Conservation (phyloP, 2,888 invertebrate species). For the Meiosimyza decipiens region DNA sequence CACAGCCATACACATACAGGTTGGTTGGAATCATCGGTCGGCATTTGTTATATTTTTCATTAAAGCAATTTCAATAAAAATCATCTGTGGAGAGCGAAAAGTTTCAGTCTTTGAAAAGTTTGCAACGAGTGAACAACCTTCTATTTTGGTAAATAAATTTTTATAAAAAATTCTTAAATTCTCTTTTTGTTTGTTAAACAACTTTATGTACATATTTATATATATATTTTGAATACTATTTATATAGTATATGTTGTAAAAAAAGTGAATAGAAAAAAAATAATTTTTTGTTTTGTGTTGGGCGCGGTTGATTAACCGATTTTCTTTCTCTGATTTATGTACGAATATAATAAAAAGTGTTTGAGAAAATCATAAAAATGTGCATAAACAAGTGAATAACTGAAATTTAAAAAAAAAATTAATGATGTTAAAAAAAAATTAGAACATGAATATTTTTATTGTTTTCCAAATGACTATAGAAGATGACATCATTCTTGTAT, state of each 20-base stretch:
- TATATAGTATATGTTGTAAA: slow-evolving; percentile 17
- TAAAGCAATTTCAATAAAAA: slow-evolving; percentile 46
- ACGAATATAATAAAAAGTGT: neutral
- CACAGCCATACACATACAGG: no score
- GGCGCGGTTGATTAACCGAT: slow-evolving; percentile 25
- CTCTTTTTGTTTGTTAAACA: slow-evolving; percentile 25
- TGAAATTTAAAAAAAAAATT: neutral
- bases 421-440: no score
- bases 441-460: no score
- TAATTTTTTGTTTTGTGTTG: slow-evolving; percentile 5
- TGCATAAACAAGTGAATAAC: neutral
- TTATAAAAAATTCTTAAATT: slow-evolving; percentile 1
- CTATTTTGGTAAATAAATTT: slow-evolving; percentile 48
- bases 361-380: neutral
- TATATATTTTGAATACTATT: slow-evolving; percentile 8
- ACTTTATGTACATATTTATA: slow-evolving; percentile 22
- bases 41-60: no score
- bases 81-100: slow-evolving; percentile 43
- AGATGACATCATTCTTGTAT: no score
- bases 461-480: no score
- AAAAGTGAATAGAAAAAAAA: slow-evolving; percentile 13
- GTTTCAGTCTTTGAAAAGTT: slow-evolving; percentile 53
- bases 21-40: no score
- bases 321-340: neutral
- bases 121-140: slow-evolving; percentile 43